phyloP scores from a whole-genome alignment of 2,113 vertebrate species.

The Cyanoderma ruficeps region DNA sequence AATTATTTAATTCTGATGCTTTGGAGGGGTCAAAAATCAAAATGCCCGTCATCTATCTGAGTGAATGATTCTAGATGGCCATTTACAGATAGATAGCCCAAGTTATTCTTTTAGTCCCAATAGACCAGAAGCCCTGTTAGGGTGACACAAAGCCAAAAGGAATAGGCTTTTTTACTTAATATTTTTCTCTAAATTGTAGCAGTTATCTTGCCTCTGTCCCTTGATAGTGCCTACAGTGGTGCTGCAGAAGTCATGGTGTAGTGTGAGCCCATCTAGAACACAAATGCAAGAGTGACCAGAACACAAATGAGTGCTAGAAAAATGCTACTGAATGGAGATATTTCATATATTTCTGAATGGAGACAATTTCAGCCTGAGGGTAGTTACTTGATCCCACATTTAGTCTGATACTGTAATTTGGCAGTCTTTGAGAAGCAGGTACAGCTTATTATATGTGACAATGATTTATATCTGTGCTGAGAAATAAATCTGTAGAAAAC shows the following conservation, averaged over 20 bases:
- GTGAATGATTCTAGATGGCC: background rate
- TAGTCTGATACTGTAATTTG: constrained; percentile 35
- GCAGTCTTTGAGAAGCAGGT: constrained; percentile 43
- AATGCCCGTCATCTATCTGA: background rate
- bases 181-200: background rate
- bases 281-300: background rate
- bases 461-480: constrained; percentile 50
- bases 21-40: background rate
- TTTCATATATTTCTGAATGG: background rate
- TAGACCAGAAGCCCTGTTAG: background rate
- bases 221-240: background rate
- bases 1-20: background rate
- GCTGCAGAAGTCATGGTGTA: background rate
- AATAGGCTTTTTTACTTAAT: background rate
- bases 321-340: background rate
- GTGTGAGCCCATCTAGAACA: background rate
- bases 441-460: constrained; percentile 29
- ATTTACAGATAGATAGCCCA: background rate
- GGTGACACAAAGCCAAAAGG: background rate
- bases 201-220: background rate
- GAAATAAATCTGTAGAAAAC: constrained; percentile 53
- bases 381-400: constrained; percentile 37
- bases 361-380: background rate
- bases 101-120: background rate
- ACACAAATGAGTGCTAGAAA: background rate